A percentile compares a stretch with the other conserved stretches of the same genome.
phyloP scores from a whole-genome alignment of 2,888 invertebrate species.

The Lithophane ornitopus region DNA sequence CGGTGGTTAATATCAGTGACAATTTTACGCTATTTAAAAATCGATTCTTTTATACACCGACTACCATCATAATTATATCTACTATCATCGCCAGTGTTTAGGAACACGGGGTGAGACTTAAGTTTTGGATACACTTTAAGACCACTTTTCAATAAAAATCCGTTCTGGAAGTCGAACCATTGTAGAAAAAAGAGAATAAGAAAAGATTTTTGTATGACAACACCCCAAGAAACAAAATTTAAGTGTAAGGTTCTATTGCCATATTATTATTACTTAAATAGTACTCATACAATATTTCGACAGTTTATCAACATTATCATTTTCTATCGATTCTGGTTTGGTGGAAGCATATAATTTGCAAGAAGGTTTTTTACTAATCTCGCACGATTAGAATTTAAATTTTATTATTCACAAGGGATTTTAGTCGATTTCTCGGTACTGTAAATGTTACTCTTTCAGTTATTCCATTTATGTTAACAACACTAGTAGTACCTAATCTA shows the following conservation, averaged over 20 bases:
- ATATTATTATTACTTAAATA: no score
- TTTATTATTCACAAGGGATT: neutral
- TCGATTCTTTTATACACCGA: no score
- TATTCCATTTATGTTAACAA: neutral
- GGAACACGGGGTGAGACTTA: neutral
- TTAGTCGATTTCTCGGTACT: neutral
- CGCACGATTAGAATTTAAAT: neutral
- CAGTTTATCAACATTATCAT: neutral
- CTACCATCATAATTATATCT: no score
- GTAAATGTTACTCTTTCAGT: neutral
- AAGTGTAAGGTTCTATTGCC: neutral
- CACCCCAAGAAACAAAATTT: neutral
- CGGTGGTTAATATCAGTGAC: no score
- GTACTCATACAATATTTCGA: neutral
- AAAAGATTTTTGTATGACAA: neutral
- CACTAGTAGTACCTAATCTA: conserved; percentile 6
- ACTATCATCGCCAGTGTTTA: no score
- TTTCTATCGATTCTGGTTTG: neutral
- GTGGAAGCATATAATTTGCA: neutral
- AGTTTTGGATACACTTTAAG: no score
- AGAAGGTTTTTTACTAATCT: neutral
- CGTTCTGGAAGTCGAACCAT: neutral
- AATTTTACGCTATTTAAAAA: no score
- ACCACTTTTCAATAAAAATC: neutral
- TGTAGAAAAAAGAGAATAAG: neutral